phyloP scores from a whole-genome alignment of 2,797 vertebrate genomes.

The Sebastes taczanowskii region DNA sequence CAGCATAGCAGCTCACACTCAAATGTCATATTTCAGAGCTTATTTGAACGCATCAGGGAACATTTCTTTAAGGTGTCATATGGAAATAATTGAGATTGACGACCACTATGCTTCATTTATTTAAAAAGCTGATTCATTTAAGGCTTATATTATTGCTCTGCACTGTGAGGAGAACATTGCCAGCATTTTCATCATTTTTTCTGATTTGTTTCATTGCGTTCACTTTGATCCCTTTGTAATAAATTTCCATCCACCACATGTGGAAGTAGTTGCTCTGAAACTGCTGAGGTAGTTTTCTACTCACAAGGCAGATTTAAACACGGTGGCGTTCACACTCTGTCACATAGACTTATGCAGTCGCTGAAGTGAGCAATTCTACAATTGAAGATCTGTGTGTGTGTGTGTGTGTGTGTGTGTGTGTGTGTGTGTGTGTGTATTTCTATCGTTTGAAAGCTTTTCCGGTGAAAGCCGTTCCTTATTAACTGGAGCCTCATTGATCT shows the following conservation, averaged over 20 bases:
- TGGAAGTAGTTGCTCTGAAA: conserved; percentile 16
- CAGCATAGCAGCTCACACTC: neutral
- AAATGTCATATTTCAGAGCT: neutral
- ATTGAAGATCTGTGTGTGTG: neutral
- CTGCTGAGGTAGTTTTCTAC: conserved; percentile 7
- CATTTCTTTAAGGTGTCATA: neutral
- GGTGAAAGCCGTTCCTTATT: conserved; percentile 31
- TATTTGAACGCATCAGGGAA: neutral
- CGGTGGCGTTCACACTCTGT: accelerated
- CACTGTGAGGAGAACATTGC: neutral
- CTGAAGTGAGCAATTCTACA: conserved; percentile 20
- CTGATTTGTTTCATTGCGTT: conserved; percentile 10
- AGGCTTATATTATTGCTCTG: neutral
- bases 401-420: neutral
- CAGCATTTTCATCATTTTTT: neutral
- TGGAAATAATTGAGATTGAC: neutral
- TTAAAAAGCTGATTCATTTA: neutral
- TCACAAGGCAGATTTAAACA: neutral
- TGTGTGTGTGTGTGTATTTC: neutral
- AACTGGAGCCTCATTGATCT: conserved; percentile 41
- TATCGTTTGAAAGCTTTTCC: conserved; percentile 30
- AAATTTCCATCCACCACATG: neutral
- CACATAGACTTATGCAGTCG: neutral
- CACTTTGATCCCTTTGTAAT: neutral
- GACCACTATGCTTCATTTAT: neutral